Conservation (phyloP, 1,140 invertebrate species). For the Tetramorium parvispinum region DNA sequence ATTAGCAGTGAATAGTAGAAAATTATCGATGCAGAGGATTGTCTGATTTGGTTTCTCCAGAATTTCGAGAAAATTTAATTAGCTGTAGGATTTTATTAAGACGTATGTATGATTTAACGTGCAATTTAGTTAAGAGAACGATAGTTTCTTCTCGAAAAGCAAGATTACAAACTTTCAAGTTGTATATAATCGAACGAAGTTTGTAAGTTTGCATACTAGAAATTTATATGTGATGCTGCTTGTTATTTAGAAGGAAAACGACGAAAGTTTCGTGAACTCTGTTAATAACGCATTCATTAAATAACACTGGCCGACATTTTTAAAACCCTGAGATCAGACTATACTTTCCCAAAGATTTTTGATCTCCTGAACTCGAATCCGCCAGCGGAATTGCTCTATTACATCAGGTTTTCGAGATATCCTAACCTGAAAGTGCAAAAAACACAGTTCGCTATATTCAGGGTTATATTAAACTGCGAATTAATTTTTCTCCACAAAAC, state of each 20-base stretch:
- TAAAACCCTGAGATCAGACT: too few relatives aligned
- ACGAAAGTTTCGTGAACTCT: not conserved
- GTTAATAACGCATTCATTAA: conserved; percentile 28
- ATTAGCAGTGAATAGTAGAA: not conserved
- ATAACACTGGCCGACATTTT: too few relatives aligned
- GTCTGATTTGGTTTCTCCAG: not conserved
- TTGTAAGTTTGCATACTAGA: not conserved
- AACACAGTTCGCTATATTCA: too few relatives aligned
- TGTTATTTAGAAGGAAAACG: conserved; percentile 11
- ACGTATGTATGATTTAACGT: not conserved
- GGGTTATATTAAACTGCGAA: too few relatives aligned
- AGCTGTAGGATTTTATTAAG: not conserved
- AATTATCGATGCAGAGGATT: not conserved
- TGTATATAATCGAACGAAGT: not conserved
- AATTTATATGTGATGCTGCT: conserved; percentile 1
- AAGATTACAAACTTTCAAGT: not conserved
- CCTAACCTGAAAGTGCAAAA: too few relatives aligned
- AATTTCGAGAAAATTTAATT: conserved; percentile 9
- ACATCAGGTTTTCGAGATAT: too few relatives aligned
- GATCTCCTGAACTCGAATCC: too few relatives aligned
- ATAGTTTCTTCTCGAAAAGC: not conserved
- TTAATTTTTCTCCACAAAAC: too few relatives aligned
- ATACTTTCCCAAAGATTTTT: too few relatives aligned
- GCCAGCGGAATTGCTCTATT: too few relatives aligned
- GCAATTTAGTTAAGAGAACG: not conserved